Evolutionary conservation across 2,113 vertebrate species (phyloP), one percentile per base, ranked within the genome.

Genomic region (Proterorhinus semilunaris): DNA sequence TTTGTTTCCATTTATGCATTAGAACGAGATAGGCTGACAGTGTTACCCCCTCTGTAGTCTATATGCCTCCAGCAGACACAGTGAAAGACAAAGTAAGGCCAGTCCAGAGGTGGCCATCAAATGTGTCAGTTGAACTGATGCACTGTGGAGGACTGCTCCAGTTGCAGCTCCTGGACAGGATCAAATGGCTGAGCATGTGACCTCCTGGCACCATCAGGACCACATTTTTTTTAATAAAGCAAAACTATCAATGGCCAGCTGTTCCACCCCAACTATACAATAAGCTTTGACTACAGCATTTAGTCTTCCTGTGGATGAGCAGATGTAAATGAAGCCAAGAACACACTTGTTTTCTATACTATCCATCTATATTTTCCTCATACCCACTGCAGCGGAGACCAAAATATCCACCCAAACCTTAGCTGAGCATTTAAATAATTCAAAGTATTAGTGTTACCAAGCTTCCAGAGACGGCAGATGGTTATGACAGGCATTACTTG

Each of bases 131-230:
- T 69, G 71, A 83, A 81, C 51, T 74, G 55, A 74, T 78, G 12
- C 78, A 71, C 58, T 78, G 71, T 50, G 44, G 67, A 66, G 66
- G 50, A 66, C 53, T 70, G 69, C 78, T 89, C 65, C 76, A 55
- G 79, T 90, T 89, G 68, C 88, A 77, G 68, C 83, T 87, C 89
- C 87, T 65, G 69, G 88, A 79, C 86, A 72, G 87, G 86, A 88
- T 91, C 80, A 49, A 68, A 83, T 91, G 44, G 66, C 87, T 48
- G 69, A 62, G 64, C 72, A 75, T 65, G 68, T 59, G 71, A 69
- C 78, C 81, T 80, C 21, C 21, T 76, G 7, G 59, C n/a, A 69
- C 74, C 75, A 77, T 79, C 71, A 80, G 61, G 67, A 72, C 62
- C 80, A 69, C 72, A 36, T 36, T 36, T 36, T 4, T 36, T 36